Evolutionary conservation across 2,797 vertebrate genomes (phyloP).

Genomic region (Naso thynnoides): DNA sequence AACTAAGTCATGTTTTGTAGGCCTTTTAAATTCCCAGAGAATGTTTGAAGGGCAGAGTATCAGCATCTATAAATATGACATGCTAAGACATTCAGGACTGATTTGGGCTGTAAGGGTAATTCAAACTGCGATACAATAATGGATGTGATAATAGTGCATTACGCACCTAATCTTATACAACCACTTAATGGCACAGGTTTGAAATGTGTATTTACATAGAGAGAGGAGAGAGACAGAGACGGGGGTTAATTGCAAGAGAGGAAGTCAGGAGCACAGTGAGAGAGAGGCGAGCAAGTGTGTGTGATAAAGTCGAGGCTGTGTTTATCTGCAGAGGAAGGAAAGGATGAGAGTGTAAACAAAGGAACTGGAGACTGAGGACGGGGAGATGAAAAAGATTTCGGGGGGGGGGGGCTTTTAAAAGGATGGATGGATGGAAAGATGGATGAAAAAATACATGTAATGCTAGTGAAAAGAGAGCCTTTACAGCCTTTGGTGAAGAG

Average conservation of each 20-base stretch:
- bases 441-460: conserved; percentile 26
- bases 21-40: conserved; percentile 1
- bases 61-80: conserved; percentile 6
- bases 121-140: conserved; percentile 10
- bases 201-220: conserved; percentile 11
- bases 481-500: conserved; percentile 42
- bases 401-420: conserved; percentile 8
- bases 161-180: not conserved
- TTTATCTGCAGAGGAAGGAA: conserved; percentile 41
- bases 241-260: conserved; percentile 31
- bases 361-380: conserved; percentile 7
- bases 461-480: conserved; percentile 39
- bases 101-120: conserved; percentile 13
- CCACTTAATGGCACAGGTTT: not conserved
- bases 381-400: conserved; percentile 30
- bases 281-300: conserved; percentile 8
- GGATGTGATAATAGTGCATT: not conserved
- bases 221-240: conserved; percentile 7
- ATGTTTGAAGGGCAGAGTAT: conserved; percentile 1
- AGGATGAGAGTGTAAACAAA: conserved; percentile 43
- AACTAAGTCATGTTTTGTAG: conserved; percentile 8
- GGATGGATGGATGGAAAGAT: conserved; percentile 21
- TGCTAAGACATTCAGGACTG: not conserved
- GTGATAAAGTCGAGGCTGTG: conserved; percentile 32
- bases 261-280: not conserved